Conservation (phyloP, 2,113 vertebrate genomes). For the Hepsetus odoe region DNA sequence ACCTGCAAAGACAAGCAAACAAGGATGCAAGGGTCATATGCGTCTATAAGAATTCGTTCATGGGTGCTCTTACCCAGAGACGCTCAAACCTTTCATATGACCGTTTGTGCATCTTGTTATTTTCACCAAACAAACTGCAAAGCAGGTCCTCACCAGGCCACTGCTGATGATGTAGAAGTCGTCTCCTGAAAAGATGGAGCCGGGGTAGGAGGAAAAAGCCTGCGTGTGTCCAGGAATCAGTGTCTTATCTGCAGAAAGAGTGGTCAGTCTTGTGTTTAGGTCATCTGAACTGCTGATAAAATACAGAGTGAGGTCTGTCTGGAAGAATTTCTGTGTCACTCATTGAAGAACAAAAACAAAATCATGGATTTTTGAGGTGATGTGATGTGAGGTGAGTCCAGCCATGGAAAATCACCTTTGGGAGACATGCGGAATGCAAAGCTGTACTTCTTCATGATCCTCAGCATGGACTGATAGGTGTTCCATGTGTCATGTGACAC, state of each 20-base stretch:
- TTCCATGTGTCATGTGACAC: slow-evolving; percentile 94
- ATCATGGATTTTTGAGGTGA: no score
- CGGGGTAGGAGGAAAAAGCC: slow-evolving; percentile 93
- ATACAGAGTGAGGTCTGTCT: no score
- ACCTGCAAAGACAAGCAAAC: slow-evolving; percentile 74
- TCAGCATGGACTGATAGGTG: slow-evolving; percentile 90
- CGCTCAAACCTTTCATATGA: no score
- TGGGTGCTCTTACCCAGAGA: no score
- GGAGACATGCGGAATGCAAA: slow-evolving; percentile 80
- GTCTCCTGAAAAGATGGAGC: slow-evolving; percentile 89
- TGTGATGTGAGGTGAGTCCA: neutral
- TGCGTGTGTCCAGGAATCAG: slow-evolving; percentile 78
- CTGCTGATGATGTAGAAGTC: slow-evolving; percentile 95
- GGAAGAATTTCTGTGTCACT: no score
- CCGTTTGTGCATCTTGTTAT: no score
- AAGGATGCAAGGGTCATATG: no score
- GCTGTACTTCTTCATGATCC: slow-evolving; percentile 90
- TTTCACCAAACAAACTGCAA: no score
- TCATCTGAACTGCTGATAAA: no score
- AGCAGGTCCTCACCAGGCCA: slow-evolving; percentile 82
- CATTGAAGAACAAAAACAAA: no score
- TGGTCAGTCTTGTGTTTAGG: neutral
- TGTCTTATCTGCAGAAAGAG: slow-evolving; percentile 21
- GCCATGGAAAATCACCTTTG: slow-evolving; percentile 64
- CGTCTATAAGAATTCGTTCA: no score